These are phyloP conservation scores for Macrocentrus cingulum DNA, from an alignment of 1,140 invertebrate species.

Conservation along the genomic window DNA sequence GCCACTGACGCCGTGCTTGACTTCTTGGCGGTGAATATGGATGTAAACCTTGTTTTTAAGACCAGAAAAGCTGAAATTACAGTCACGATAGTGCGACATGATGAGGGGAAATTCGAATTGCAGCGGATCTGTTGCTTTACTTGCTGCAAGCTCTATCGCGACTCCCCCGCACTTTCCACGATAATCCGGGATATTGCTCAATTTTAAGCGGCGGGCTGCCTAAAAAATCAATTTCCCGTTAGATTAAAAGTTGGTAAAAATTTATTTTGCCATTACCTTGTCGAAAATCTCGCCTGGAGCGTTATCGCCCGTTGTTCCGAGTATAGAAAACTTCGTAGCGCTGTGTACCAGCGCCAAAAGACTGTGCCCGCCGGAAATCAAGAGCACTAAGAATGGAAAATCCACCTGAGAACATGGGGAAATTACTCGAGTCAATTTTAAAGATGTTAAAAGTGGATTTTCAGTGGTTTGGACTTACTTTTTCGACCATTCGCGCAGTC, in stretches of 20 bases:
- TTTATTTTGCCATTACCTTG: too few species aligned
- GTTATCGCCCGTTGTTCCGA: constrained; percentile 81
- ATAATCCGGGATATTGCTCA: constrained; percentile 78
- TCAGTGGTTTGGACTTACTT: too few species aligned
- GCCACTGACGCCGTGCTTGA: constrained; percentile 61
- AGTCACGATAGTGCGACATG: constrained; percentile 66
- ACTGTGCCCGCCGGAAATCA: constrained; percentile 93
- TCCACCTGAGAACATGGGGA: constrained; percentile 60
- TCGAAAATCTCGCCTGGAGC: constrained; percentile 91
- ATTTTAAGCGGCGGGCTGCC: constrained; percentile 81
- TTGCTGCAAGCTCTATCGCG: constrained; percentile 82
- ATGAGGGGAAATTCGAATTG: constrained; percentile 70
- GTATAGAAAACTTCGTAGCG: constrained; percentile 75
- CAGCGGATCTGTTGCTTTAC: constrained; percentile 65
- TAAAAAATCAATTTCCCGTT: constrained; percentile 48
- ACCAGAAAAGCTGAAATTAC: constrained; percentile 85
- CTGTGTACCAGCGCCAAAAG: constrained; percentile 76
- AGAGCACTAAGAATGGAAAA: constrained; percentile 87
- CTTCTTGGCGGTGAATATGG: constrained; percentile 65
- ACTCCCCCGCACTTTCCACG: constrained; percentile 75
- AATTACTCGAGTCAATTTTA: too few species aligned
- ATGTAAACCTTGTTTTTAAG: constrained; percentile 63
- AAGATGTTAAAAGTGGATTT: constrained; percentile 12
- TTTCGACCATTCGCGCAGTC: constrained; percentile 73
- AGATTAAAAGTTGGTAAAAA: neutral